Conservation (phyloP, 1,140 invertebrate species). For the Brachionus plicatilis region DNA sequence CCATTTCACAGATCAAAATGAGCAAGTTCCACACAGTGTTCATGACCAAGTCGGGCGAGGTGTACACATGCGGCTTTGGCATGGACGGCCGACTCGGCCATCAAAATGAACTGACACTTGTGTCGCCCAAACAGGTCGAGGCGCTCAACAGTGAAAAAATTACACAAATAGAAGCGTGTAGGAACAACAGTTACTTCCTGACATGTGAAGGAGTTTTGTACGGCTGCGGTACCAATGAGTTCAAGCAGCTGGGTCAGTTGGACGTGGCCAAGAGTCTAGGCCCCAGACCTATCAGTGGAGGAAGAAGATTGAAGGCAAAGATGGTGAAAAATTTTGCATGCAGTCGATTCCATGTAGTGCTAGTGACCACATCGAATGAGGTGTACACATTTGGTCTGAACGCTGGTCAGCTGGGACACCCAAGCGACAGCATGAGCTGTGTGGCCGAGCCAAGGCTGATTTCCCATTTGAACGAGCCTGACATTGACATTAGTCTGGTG, state of each 20-base stretch:
- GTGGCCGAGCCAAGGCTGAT: constrained; percentile 49
- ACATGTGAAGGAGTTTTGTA: constrained; percentile 62
- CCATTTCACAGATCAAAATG: not conserved
- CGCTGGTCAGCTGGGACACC: constrained; percentile 65
- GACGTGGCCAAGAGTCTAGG: constrained; percentile 53
- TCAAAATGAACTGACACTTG: constrained; percentile 59
- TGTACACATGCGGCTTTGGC: constrained; percentile 62
- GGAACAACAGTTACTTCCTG: constrained; percentile 66
- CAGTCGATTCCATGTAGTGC: constrained; percentile 64
- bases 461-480: constrained; percentile 52
- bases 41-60: not conserved
- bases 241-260: constrained; percentile 63
- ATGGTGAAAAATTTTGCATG: constrained; percentile 60
- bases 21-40: constrained; percentile 36
- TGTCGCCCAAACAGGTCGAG: constrained; percentile 60
- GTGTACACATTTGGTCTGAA: constrained; percentile 68
- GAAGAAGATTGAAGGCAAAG: constrained; percentile 47
- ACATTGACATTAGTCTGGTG: constrained; percentile 55
- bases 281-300: constrained; percentile 56
- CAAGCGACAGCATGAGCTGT: not conserved
- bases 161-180: constrained; percentile 53
- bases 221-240: constrained; percentile 66
- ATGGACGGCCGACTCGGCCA: constrained; percentile 66
- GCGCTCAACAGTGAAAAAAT: constrained; percentile 48
- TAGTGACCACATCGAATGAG: constrained; percentile 59